These are phyloP conservation scores for Sycophila texana DNA, from an alignment of 2,888 invertebrate species.

Conservation along the genomic window DNA sequence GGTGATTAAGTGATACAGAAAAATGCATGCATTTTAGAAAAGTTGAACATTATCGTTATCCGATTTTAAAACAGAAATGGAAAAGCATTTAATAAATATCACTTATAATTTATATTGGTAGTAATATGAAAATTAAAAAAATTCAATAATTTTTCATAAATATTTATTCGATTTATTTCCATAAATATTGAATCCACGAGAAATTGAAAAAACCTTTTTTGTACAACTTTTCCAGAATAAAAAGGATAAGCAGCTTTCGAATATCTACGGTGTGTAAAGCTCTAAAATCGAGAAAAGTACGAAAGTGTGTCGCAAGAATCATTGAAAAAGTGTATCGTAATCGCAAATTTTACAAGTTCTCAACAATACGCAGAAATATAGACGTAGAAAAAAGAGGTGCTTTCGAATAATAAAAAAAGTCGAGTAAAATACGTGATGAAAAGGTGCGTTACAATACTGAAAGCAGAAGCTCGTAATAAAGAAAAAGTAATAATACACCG, in stretches of 20 bases:
- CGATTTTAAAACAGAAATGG: too few species aligned
- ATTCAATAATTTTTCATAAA: background rate
- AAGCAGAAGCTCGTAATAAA: constrained; percentile 46
- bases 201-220: too few species aligned
- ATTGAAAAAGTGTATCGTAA: constrained; percentile 31
- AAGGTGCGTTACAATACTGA: constrained; percentile 52
- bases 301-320: constrained; percentile 18
- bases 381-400: constrained; percentile 8
- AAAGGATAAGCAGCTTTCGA: constrained; percentile 16
- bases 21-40: constrained; percentile 23
- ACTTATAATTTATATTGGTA: too few species aligned
- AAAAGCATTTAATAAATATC: background rate
- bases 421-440: constrained; percentile 30
- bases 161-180: background rate
- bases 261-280: constrained; percentile 32
- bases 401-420: constrained; percentile 42
- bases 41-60: constrained; percentile 7
- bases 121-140: background rate
- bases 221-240: constrained; percentile 29
- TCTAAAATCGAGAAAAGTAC: constrained; percentile 34
- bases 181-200: background rate
- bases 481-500: constrained; percentile 34
- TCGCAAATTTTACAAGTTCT: constrained; percentile 24
- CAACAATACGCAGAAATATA: constrained; percentile 28
- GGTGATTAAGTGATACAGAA: background rate